Percentiles rank a stretch among this genome's conserved stretches.
Evolutionary conservation across 2,797 vertebrate genomes (phyloP).

Genomic region (Cuculus canorus): DNA sequence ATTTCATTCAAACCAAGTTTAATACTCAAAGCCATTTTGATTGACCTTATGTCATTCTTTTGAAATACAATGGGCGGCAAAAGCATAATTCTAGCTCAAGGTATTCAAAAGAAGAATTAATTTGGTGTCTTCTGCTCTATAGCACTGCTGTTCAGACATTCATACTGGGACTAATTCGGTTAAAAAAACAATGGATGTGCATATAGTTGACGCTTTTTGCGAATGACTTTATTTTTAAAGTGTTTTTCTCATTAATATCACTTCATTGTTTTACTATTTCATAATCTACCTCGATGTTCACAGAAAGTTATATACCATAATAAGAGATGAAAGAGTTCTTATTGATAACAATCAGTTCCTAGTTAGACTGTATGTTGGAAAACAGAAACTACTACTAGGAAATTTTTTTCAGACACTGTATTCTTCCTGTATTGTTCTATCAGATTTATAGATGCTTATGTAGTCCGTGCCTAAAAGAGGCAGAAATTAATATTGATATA

Average conservation of each 20-base stretch:
- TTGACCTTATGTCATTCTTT: background rate
- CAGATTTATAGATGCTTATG: slow-evolving; percentile 9
- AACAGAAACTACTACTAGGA: background rate
- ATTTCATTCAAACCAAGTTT: background rate
- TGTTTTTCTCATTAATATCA: background rate
- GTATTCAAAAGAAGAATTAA: background rate
- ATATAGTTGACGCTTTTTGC: background rate
- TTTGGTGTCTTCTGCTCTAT: background rate
- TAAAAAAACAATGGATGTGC: background rate
- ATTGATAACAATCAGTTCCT: slow-evolving; percentile 19
- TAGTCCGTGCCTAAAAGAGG: slow-evolving; percentile 18
- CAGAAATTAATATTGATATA: slow-evolving; percentile 31
- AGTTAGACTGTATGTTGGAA: background rate
- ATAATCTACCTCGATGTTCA: background rate
- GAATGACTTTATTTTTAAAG: background rate
- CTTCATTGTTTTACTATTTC: background rate
- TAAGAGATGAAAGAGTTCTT: background rate
- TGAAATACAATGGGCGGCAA: background rate
- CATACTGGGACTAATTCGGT: background rate
- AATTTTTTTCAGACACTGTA: slow-evolving; percentile 38
- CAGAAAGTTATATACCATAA: background rate
- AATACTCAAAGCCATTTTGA: background rate
- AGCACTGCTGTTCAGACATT: background rate
- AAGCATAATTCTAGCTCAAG: background rate
- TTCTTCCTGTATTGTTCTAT: slow-evolving; percentile 26